A percentile compares a stretch with the other conserved stretches of the same genome.
These are phyloP conservation scores for Campoplex capitator DNA, from an alignment of 2,888 invertebrate species.

Conservation along the genomic window DNA sequence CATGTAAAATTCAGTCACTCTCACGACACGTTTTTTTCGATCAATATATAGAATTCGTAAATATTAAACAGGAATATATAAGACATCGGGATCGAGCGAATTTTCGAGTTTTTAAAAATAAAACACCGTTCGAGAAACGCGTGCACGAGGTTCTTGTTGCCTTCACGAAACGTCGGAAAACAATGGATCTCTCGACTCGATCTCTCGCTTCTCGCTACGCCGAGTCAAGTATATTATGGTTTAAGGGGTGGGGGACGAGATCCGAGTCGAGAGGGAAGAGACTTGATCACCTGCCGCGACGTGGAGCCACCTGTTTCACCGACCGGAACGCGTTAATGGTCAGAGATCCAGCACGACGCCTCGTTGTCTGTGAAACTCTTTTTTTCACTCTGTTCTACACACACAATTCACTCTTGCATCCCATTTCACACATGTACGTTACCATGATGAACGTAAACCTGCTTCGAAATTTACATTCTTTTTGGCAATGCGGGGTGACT, in stretches of 20 bases:
- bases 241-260: conserved; percentile 1
- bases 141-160: conserved; percentile 43
- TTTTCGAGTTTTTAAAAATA: not conserved
- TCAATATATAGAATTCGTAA: not conserved
- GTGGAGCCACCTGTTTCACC: conserved; percentile 80
- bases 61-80: not conserved
- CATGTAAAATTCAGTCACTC: not conserved
- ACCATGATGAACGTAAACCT: not conserved
- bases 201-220: not conserved
- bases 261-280: conserved; percentile 70
- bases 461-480: conserved; percentile 24
- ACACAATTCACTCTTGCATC: not conserved
- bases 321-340: conserved; percentile 21
- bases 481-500: not conserved
- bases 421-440: not conserved
- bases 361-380: conserved; percentile 54
- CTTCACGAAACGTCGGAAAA: conserved; percentile 61
- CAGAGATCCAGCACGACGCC: conserved; percentile 52
- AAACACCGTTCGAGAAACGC: not conserved
- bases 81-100: not conserved
- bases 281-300: conserved; percentile 78
- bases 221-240: conserved; percentile 21
- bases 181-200: conserved; percentile 45
- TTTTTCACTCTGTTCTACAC: not conserved
- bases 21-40: not conserved